Percentiles rank a stretch among this genome's conserved stretches.
Conservation (phyloP, 1,140 invertebrate genomes). For the Drosophila varians region DNA sequence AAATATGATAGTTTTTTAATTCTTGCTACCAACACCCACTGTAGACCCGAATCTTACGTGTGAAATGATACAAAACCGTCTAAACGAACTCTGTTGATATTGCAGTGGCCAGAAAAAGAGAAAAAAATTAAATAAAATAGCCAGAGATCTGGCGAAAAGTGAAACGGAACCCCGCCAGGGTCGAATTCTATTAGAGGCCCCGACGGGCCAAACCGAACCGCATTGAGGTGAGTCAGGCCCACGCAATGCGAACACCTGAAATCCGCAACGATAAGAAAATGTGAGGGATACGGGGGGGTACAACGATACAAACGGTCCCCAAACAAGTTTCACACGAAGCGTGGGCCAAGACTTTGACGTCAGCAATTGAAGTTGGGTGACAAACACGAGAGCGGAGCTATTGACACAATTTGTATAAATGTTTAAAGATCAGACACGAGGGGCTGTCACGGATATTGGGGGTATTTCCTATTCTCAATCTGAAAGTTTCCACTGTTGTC, state of each 20-base stretch:
- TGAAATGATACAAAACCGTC: slow-evolving; percentile 72
- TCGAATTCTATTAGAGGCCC: slow-evolving; percentile 49
- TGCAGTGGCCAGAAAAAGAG: slow-evolving; percentile 14
- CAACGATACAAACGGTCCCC: neutral
- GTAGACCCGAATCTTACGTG: slow-evolving; percentile 57
- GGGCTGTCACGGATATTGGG: slow-evolving; percentile 7
- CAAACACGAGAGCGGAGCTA: slow-evolving; percentile 29
- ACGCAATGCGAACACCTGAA: slow-evolving; percentile 74
- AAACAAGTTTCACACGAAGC: slow-evolving; percentile 66
- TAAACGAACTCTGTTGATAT: slow-evolving; percentile 48
- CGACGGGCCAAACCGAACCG: neutral
- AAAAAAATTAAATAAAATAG: slow-evolving; percentile 22
- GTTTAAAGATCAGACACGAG: neutral
- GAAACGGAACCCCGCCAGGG: slow-evolving; percentile 74
- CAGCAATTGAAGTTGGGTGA: slow-evolving; percentile 50
- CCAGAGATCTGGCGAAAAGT: slow-evolving; percentile 58
- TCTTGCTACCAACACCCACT: no score
- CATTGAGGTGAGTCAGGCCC: slow-evolving; percentile 66
- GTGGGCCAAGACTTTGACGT: slow-evolving; percentile 64
- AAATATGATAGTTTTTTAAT: no score
- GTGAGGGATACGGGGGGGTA: slow-evolving; percentile 2
- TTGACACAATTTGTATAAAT: slow-evolving; percentile 35
- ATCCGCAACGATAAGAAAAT: slow-evolving; percentile 62
- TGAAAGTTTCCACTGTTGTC: neutral
- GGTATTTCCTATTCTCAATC: slow-evolving; percentile 20